Evolutionary conservation across 1,140 invertebrate genomes (phyloP).

Genomic region (Plutomurus gul): DNA sequence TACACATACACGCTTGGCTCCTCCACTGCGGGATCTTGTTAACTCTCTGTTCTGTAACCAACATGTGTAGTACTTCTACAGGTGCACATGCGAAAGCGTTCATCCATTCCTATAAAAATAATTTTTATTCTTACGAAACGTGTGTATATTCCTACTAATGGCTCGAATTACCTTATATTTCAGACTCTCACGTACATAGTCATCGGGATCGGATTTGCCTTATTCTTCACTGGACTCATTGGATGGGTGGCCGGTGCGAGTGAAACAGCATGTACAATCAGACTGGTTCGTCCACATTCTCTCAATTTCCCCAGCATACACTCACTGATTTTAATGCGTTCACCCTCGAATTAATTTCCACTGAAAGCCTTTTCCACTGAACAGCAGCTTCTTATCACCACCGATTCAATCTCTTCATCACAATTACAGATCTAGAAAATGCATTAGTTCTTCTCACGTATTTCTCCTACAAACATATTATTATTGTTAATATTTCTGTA

Average conservation of each 20-base stretch:
- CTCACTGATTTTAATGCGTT: background rate
- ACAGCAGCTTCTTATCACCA: background rate
- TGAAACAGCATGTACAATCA: conserved; percentile 56
- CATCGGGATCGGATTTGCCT: conserved; percentile 57
- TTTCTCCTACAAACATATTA: too few species aligned
- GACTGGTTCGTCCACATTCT: conserved; percentile 54
- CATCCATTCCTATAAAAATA: background rate
- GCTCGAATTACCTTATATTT: conserved; percentile 23
- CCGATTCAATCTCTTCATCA: background rate
- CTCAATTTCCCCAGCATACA: background rate
- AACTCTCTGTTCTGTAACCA: too few species aligned
- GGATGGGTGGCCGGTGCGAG: conserved; percentile 58
- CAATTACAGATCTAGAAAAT: background rate
- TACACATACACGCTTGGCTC: too few species aligned
- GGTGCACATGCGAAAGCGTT: too few species aligned
- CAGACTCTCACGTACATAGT: conserved; percentile 60
- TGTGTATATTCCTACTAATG: background rate
- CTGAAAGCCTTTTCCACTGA: background rate
- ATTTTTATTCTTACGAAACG: background rate
- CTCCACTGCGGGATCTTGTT: too few species aligned
- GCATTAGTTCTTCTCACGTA: background rate
- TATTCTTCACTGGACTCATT: conserved; percentile 59
- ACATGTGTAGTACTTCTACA: too few species aligned
- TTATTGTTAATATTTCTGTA: too few species aligned
- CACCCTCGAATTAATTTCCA: background rate